Percentiles rank a stretch among this genome's conserved stretches.
These are phyloP conservation scores for Anthoscopus minutus DNA, from an alignment of 2,113 vertebrate species.

Conservation along the genomic window DNA sequence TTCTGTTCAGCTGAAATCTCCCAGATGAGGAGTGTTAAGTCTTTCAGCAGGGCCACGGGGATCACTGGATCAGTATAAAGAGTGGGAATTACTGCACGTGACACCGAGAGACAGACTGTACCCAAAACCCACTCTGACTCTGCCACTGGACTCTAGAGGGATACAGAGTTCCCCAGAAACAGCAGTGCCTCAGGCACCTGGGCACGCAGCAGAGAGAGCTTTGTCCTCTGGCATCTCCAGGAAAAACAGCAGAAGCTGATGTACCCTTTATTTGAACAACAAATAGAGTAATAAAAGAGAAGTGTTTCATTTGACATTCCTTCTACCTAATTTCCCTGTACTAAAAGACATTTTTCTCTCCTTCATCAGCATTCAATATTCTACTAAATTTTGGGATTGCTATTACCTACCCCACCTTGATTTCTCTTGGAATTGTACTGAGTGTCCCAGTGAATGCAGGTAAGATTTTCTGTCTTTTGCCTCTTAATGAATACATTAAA, in stretches of 20 bases:
- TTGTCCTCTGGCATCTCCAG: neutral
- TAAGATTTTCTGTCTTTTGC: constrained; percentile 65
- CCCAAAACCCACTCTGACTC: neutral
- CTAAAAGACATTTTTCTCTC: constrained; percentile 20
- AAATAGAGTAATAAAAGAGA: neutral
- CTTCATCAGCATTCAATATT: constrained; percentile 88
- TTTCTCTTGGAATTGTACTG: constrained; percentile 92
- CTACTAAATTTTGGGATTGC: constrained; percentile 96
- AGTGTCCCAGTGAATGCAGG: constrained; percentile 95
- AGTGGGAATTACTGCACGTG: neutral
- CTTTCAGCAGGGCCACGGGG: neutral
- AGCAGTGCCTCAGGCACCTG: neutral
- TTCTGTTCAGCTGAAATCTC: neutral
- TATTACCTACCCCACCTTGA: constrained; percentile 90
- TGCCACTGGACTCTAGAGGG: neutral
- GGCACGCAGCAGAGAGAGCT: neutral
- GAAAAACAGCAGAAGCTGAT: neutral
- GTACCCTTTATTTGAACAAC: neutral
- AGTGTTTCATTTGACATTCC: neutral
- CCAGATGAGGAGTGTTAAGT: neutral
- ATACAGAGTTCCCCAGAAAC: neutral
- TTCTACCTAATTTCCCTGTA: neutral
- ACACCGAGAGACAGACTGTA: neutral
- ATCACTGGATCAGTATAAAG: neutral
- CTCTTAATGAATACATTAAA: neutral